Evolutionary conservation across 1,140 invertebrate species (phyloP).

Genomic region (Holcopasites calliopsidis): DNA sequence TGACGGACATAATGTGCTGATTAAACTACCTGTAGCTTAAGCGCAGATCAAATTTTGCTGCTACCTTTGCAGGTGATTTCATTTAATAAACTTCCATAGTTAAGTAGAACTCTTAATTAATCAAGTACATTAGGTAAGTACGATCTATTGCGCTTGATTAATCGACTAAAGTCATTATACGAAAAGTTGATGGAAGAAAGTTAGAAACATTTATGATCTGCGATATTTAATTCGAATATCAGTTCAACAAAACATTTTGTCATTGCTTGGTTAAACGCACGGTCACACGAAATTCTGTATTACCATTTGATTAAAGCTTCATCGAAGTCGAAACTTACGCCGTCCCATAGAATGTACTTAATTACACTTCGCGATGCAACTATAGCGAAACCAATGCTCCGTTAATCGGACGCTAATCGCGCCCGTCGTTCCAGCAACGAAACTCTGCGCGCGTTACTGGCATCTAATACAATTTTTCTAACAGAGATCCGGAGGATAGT

Average conservation of each 20-base stretch:
- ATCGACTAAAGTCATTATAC: no score
- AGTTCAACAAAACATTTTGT: no score
- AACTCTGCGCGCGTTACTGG: no score
- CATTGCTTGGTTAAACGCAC: no score
- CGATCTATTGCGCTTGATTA: no score
- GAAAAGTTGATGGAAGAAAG: no score
- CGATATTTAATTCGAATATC: no score
- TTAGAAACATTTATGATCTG: no score
- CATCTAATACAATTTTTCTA: not conserved
- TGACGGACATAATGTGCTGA: not conserved
- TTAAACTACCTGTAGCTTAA: not conserved
- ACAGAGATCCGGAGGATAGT: not conserved
- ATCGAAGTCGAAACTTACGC: not conserved
- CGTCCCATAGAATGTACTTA: not conserved
- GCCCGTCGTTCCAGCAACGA: not conserved
- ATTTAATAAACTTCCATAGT: not conserved
- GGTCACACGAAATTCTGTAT: no score
- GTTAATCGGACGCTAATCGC: conserved; percentile 1
- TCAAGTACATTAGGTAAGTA: no score
- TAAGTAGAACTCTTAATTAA: no score
- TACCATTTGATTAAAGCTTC: conserved; percentile 4
- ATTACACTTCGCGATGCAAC: not conserved
- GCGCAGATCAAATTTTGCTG: not conserved
- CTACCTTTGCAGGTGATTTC: not conserved
- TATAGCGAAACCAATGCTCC: not conserved